Conservation (phyloP, 1,140 invertebrate species). For the Chelonus insularis region DNA sequence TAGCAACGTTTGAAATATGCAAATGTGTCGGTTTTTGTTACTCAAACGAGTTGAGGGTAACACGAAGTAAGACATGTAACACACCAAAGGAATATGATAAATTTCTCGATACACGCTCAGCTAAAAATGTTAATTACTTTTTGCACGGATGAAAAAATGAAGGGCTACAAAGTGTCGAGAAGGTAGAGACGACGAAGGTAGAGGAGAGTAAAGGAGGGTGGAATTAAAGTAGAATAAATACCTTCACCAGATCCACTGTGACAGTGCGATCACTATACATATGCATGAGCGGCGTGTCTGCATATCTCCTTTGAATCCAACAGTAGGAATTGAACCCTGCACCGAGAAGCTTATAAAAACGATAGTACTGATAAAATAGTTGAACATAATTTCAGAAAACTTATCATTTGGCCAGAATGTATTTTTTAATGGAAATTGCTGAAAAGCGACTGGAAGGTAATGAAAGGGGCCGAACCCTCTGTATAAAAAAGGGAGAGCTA, state of each 20-base stretch:
- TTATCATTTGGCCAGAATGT: no score
- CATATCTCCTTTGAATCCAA: neutral
- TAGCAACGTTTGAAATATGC: neutral
- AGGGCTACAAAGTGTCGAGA: neutral
- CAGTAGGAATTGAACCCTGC: neutral
- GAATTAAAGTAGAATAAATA: conserved; percentile 12
- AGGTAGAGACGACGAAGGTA: neutral
- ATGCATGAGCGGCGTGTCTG: conserved; percentile 11
- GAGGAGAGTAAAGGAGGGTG: neutral
- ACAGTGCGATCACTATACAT: conserved; percentile 7
- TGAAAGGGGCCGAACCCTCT: neutral
- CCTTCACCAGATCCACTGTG: conserved; percentile 5
- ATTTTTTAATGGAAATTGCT: no score
- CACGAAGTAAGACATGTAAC: neutral
- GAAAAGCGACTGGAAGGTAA: no score
- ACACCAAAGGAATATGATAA: conserved; percentile 7
- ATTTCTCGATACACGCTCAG: conserved; percentile 9
- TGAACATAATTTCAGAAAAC: no score
- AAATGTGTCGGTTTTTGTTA: neutral
- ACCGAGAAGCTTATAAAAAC: no score
- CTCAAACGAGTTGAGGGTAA: neutral
- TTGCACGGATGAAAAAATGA: conserved; percentile 8
- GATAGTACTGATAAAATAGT: no score
- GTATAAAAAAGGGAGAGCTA: no score
- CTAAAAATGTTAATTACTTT: conserved; percentile 16